Percentiles rank a stretch among this genome's conserved stretches.
Evolutionary conservation across 2,113 vertebrate species (phyloP).

Genomic region (Campylomormyrus numenius): DNA sequence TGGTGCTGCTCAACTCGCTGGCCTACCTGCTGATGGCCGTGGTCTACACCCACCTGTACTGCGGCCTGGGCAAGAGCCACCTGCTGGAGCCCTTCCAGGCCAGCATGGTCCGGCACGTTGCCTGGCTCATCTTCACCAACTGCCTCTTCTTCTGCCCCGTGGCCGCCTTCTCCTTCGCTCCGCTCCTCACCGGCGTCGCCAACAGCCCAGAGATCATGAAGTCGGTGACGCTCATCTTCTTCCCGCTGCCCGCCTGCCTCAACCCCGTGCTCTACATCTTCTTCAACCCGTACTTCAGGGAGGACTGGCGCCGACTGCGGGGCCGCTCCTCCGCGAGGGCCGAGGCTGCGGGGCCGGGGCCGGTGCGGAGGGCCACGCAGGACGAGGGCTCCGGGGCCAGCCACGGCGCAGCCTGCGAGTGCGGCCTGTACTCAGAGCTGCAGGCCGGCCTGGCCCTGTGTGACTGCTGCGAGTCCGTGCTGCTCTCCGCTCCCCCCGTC

Average conservation of each 20-base stretch:
- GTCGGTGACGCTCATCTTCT: slow-evolving; percentile 92
- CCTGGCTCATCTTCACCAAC: slow-evolving; percentile 98
- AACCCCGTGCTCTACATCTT: slow-evolving; percentile 90
- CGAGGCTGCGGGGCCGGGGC: slow-evolving; percentile 43
- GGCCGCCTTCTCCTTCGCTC: slow-evolving; percentile 90
- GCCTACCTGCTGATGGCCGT: slow-evolving; percentile 85
- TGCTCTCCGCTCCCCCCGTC: slow-evolving; percentile 70
- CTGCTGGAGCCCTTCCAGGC: slow-evolving; percentile 78
- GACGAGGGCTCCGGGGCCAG: slow-evolving; percentile 7
- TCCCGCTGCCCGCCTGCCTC: slow-evolving; percentile 86
- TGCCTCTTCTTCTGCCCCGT: slow-evolving; percentile 98
- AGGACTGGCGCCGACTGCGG: slow-evolving; percentile 82
- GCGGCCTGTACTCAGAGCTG: slow-evolving; percentile 75
- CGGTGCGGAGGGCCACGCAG: slow-evolving; percentile 49
- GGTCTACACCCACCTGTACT: slow-evolving; percentile 93
- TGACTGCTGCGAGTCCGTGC: slow-evolving; percentile 77
- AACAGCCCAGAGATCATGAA: slow-evolving; percentile 93
- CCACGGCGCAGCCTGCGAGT: slow-evolving; percentile 42
- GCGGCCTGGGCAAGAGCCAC: slow-evolving; percentile 81
- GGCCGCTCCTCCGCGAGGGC: slow-evolving; percentile 39
- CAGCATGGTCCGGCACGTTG: slow-evolving; percentile 80
- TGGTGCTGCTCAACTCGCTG: slow-evolving; percentile 86
- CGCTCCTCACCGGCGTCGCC: slow-evolving; percentile 73
- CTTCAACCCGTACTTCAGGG: slow-evolving; percentile 91
- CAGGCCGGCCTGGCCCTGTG: slow-evolving; percentile 67